phyloP scores from a whole-genome alignment of 2,797 vertebrate species.

The Coreius guichenoti region DNA sequence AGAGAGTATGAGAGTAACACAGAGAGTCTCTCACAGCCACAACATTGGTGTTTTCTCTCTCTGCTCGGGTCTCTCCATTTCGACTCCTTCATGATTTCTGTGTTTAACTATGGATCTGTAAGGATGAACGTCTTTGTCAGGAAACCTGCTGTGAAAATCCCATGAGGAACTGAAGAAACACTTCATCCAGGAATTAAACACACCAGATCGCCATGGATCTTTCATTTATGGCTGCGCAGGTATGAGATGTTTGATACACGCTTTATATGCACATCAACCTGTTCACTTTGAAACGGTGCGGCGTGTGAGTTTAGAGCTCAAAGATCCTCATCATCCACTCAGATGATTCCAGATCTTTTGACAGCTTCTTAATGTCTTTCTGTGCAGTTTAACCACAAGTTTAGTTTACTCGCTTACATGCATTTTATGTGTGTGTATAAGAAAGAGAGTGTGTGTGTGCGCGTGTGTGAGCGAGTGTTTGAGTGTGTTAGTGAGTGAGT shows the following conservation, averaged over 20 bases:
- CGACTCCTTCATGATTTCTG: background rate
- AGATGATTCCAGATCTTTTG: background rate
- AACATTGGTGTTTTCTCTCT: background rate
- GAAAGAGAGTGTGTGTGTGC: no score
- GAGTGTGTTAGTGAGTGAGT: accelerated
- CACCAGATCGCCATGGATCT: conserved; percentile 87
- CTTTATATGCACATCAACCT: background rate
- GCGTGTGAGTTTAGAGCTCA: background rate
- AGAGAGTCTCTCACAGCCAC: background rate
- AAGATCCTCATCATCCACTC: background rate
- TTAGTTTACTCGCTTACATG: background rate
- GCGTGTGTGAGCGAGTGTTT: no score
- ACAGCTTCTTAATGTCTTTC: background rate
- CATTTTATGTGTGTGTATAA: background rate
- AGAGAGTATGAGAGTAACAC: background rate
- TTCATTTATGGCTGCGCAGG: conserved; percentile 97
- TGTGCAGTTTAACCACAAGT: background rate
- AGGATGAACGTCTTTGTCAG: background rate
- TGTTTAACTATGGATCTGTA: background rate
- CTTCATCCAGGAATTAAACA: conserved; percentile 22
- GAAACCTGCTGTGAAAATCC: background rate
- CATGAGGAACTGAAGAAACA: background rate
- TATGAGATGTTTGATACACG: conserved; percentile 66
- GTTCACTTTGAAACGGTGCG: background rate
- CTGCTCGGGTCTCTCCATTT: background rate